Conservation (phyloP, 2,888 invertebrate species). For the Malthinus seriepunctatus region DNA sequence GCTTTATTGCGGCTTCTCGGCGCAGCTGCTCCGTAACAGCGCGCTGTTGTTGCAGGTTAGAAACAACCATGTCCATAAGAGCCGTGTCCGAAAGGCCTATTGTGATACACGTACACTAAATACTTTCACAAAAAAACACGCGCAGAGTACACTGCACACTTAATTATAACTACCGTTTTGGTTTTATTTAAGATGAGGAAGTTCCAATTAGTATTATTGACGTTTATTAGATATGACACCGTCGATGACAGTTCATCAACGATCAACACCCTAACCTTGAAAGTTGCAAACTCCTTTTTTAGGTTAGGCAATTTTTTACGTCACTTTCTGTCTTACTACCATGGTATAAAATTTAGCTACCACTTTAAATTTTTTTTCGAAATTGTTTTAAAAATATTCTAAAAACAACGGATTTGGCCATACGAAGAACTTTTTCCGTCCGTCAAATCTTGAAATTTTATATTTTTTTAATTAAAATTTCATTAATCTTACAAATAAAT, state of each 20-base stretch:
- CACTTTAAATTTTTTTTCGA: too few species aligned
- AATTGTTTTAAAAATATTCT: too few species aligned
- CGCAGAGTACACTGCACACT: slow-evolving; percentile 21
- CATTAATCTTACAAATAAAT: too few species aligned
- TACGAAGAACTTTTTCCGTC: too few species aligned
- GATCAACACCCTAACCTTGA: too few species aligned
- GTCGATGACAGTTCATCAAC: not conserved
- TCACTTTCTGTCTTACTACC: too few species aligned
- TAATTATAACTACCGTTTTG: not conserved
- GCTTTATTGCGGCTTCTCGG: slow-evolving; percentile 85
- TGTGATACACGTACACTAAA: slow-evolving; percentile 55
- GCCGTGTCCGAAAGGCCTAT: slow-evolving; percentile 89
- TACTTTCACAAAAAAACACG: slow-evolving; percentile 23
- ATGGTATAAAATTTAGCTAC: too few species aligned
- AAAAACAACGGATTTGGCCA: too few species aligned
- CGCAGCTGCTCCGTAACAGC: slow-evolving; percentile 91
- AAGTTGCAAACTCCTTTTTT: too few species aligned
- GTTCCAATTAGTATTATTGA: slow-evolving; percentile 4
- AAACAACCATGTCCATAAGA: slow-evolving; percentile 92
- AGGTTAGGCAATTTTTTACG: too few species aligned
- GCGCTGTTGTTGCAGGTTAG: slow-evolving; percentile 91
- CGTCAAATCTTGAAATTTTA: too few species aligned
- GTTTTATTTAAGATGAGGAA: not conserved
- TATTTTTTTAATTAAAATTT: too few species aligned
- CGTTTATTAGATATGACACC: slow-evolving; percentile 2